These are phyloP conservation scores for Drosophila setosimentum DNA, from an alignment of 2,888 invertebrate genomes.

Conservation along the genomic window DNA sequence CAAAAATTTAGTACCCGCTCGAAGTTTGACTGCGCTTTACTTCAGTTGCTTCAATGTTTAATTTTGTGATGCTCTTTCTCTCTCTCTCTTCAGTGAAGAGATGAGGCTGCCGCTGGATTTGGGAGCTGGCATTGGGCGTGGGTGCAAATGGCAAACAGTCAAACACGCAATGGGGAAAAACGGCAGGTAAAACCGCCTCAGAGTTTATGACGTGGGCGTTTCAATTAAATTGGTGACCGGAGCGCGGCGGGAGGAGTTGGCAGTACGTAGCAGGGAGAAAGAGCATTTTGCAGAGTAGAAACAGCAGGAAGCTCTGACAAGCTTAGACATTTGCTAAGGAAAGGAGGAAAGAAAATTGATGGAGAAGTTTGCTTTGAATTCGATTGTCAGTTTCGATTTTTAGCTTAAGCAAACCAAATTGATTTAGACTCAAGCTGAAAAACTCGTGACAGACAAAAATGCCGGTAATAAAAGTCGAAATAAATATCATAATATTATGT, in stretches of 20 bases:
- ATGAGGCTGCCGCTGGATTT: conserved; percentile 55
- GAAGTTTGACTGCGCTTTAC: conserved; percentile 43
- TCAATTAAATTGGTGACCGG: conserved; percentile 71
- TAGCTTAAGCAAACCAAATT: conserved; percentile 1
- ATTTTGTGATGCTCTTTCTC: conserved; percentile 16
- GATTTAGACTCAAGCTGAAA: neutral
- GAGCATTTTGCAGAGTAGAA: conserved; percentile 11
- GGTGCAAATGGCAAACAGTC: conserved; percentile 78
- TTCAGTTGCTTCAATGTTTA: conserved; percentile 36
- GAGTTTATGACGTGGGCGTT: conserved; percentile 78
- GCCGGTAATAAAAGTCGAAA: neutral
- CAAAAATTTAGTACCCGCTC: conserved; percentile 69
- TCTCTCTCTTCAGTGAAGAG: conserved; percentile 10
- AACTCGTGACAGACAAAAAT: neutral
- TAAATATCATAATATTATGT: neutral
- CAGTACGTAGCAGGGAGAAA: conserved; percentile 4
- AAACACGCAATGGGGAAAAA: conserved; percentile 70
- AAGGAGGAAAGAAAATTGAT: conserved; percentile 40
- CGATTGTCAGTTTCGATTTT: conserved; percentile 57
- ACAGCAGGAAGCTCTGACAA: conserved; percentile 71
- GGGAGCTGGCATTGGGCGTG: conserved; percentile 66
- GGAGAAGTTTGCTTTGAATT: conserved; percentile 68
- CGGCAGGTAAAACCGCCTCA: conserved; percentile 63
- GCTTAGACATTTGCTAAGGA: conserved; percentile 36
- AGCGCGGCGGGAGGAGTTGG: conserved; percentile 5